Conservation (phyloP, 2,113 vertebrate species). For the Festucalex cinctus region DNA sequence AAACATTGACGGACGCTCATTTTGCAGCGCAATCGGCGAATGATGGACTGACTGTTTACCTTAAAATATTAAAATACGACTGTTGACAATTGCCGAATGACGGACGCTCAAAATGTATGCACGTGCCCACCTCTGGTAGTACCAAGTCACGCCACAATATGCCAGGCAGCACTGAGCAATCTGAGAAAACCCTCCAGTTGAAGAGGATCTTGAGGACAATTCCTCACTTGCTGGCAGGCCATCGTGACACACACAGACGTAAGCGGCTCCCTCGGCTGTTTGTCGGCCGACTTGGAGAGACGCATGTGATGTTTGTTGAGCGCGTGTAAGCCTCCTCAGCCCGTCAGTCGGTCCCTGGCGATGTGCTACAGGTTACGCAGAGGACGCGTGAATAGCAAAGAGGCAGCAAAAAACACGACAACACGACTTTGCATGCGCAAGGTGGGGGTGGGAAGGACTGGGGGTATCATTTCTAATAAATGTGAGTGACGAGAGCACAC, state of each 20-base stretch:
- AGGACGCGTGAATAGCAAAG: constrained; percentile 38
- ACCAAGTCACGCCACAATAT: too few species aligned
- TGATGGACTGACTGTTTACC: too few species aligned
- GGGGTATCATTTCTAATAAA: constrained; percentile 43
- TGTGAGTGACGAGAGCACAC: too few species aligned
- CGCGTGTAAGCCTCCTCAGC: background rate
- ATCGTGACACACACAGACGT: background rate
- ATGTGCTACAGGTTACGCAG: constrained; percentile 30
- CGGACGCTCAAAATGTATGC: too few species aligned
- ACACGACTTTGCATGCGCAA: too few species aligned
- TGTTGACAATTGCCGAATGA: too few species aligned
- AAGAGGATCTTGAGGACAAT: constrained; percentile 32
- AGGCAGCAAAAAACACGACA: constrained; percentile 13
- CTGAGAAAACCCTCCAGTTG: constrained; percentile 37
- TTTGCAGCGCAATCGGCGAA: too few species aligned
- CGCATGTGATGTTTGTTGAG: background rate
- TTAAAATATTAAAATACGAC: too few species aligned
- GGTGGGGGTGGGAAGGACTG: background rate
- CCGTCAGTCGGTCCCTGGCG: background rate
- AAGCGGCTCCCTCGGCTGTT: background rate
- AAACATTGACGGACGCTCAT: too few species aligned
- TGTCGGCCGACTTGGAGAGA: background rate
- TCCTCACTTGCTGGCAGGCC: background rate
- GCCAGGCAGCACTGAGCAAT: constrained; percentile 14
- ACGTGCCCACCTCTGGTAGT: too few species aligned